phyloP scores from a whole-genome alignment of 2,888 invertebrate species.

The Monochamus alternatus region DNA sequence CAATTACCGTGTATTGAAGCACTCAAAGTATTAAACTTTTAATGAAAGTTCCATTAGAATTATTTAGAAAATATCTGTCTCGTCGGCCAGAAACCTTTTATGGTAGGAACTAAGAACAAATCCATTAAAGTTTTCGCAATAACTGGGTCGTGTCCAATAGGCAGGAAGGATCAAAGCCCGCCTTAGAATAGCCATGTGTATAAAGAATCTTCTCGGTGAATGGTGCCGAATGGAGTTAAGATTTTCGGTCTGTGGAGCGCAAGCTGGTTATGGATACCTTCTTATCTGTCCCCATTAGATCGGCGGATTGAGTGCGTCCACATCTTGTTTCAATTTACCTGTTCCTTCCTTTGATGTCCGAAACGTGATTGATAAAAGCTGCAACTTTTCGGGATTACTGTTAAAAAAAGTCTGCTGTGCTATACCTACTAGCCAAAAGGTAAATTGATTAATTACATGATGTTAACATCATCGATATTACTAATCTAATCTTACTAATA shows the following conservation, averaged over 20 bases:
- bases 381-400: neutral
- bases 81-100: slow-evolving; percentile 12
- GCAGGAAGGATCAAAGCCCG: slow-evolving; percentile 34
- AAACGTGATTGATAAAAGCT: neutral
- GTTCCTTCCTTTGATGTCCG: neutral
- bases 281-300: neutral
- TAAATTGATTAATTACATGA: too few relatives aligned
- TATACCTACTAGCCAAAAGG: too few relatives aligned
- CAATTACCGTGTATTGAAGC: slow-evolving; percentile 14
- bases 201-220: slow-evolving; percentile 31
- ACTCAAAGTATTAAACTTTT: slow-evolving; percentile 37
- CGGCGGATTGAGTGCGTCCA: neutral
- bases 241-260: slow-evolving; percentile 22
- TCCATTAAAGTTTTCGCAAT: slow-evolving; percentile 35
- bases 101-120: slow-evolving; percentile 32
- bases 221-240: slow-evolving; percentile 33
- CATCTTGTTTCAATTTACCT: slow-evolving; percentile 4
- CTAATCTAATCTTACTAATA: too few relatives aligned
- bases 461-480: too few relatives aligned
- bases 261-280: slow-evolving; percentile 14
- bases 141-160: slow-evolving; percentile 27
- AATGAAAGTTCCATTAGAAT: slow-evolving; percentile 33
- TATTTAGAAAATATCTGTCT: slow-evolving; percentile 23
- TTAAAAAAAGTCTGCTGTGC: too few relatives aligned
- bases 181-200: slow-evolving; percentile 31